Evolutionary conservation across 2,113 vertebrate genomes (phyloP), one percentile per base, ranked within the genome.

Genomic region (Oceanites oceanicus): DNA sequence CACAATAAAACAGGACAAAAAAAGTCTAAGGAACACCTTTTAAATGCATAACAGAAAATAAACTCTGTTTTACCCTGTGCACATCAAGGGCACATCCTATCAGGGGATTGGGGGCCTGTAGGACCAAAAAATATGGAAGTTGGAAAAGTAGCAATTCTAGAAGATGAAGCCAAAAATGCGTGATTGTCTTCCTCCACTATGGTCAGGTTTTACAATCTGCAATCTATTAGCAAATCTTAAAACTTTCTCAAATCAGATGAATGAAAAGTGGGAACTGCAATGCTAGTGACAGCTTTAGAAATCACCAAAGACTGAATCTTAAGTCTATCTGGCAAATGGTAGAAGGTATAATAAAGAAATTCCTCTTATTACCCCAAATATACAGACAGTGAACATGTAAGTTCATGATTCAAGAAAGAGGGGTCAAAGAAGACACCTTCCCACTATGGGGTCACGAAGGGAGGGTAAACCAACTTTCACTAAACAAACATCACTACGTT

Each of bases 31-130:
- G 17, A 75, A 50, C 19, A 45, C 0, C 6, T 84, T 71, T 34
- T 15, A 65, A 76, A 53, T 47, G 32, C 1, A 3, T 32, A 79
- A 79, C 6, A 56, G 65, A 84, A 62, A 92, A 56, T 13, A 75
- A 47, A 38, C 29, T 5, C 11, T 27, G 6, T 20, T 85, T 77
- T 55, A 73, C 29, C 7, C 36, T 20, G 12, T 38, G 13, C 15
- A 42, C 73, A 53, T 45, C 40, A 81, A 53, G 47, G 34, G 14
- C 53, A 73, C 3, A 36, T 40, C 21, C 6, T 56, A 29, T 52
- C 13, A 71, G 8, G 6, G 26, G 22, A 75, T 0, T 0, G 1
- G 27, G 17, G 23, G 9, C 9, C 59, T 86, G 11, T 8, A 71
- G 47, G 32, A 63, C 15, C 23, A 82, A 55, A 86, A 92, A 26